Conservation (phyloP, 2,113 vertebrate species). For the Herpetotheres cachinnans region DNA sequence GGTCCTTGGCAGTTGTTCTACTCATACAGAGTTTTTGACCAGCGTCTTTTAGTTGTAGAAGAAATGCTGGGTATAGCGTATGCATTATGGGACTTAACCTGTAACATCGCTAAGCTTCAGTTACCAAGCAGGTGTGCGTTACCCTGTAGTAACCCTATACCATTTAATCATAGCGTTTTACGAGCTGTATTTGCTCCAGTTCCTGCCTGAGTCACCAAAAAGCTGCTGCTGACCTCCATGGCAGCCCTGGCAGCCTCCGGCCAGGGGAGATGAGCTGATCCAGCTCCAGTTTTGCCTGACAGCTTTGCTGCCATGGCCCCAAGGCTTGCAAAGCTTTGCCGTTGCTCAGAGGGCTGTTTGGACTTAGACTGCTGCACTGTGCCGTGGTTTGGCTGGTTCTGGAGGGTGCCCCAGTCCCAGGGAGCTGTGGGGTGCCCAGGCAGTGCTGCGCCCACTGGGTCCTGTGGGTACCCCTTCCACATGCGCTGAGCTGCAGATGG, state of each 20-base stretch:
- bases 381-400: no score
- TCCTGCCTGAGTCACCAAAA: background rate
- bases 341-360: background rate
- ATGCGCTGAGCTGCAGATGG: background rate
- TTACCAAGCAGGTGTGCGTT: no score
- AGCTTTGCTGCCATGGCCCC: background rate
- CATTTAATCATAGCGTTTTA: background rate
- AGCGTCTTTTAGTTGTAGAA: background rate
- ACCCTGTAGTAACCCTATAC: no score
- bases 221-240: background rate
- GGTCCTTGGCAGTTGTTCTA: background rate
- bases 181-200: background rate
- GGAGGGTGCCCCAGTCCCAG: background rate
- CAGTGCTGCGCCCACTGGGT: accelerated
- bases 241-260: background rate
- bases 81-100: background rate
- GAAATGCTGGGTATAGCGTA: background rate
- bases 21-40: background rate
- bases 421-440: accelerated
- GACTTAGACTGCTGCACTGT: accelerated
- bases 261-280: no score
- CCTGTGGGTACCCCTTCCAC: background rate
- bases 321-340: background rate
- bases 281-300: background rate
- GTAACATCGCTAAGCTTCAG: background rate